Conservation (phyloP, 2,113 vertebrate genomes). For the Scophthalmus maximus region DNA sequence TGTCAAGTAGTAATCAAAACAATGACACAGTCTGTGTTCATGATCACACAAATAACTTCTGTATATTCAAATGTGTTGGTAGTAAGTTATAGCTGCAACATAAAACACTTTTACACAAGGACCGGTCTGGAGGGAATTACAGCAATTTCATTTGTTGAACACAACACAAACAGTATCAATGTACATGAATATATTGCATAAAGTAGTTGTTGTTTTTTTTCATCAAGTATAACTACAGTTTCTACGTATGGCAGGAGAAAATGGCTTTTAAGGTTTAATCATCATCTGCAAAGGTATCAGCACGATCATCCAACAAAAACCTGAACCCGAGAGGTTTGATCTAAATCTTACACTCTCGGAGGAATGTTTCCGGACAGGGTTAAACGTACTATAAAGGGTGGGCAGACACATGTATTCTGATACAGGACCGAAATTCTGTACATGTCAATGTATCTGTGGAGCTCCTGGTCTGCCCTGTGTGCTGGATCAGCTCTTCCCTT, state of each 20-base stretch:
- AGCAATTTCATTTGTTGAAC: conserved; percentile 36
- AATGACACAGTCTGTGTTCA: neutral
- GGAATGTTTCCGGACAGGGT: neutral
- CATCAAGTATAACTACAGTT: conserved; percentile 71
- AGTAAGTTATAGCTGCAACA: conserved; percentile 20
- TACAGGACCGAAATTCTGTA: neutral
- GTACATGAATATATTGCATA: conserved; percentile 73
- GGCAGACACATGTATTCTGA: conserved; percentile 2
- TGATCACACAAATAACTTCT: neutral
- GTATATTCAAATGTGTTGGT: neutral
- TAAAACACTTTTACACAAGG: conserved; percentile 10
- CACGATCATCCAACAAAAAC: conserved; percentile 4
- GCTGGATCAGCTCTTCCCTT: neutral
- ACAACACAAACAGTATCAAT: conserved; percentile 42
- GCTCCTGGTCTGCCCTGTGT: neutral
- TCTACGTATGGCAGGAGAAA: conserved; percentile 59
- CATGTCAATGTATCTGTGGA: neutral
- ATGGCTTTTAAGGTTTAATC: conserved; percentile 74
- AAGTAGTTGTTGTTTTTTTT: conserved; percentile 31
- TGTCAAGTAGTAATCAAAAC: neutral
- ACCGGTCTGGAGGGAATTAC: conserved; percentile 2
- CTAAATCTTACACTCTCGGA: too few species aligned
- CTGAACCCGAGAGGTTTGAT: conserved; percentile 26
- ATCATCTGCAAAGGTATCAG: conserved; percentile 35
- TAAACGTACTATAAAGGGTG: conserved; percentile 11